Conservation (phyloP, 2,113 vertebrate species). For the Paramisgurnus dabryanus region DNA sequence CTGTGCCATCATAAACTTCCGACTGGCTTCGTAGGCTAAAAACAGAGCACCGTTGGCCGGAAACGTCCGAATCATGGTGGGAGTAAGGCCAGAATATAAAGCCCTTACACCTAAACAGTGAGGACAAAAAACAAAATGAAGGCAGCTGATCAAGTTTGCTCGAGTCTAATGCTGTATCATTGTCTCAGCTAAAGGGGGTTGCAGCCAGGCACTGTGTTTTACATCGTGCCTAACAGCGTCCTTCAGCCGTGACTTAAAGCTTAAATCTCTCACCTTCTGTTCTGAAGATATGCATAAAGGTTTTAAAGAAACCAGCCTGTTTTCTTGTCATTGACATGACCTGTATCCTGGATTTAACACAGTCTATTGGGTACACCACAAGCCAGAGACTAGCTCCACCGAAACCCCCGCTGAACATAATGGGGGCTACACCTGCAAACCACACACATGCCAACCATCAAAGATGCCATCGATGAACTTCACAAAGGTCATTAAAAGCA, state of each 20-base stretch:
- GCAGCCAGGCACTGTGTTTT: too few species aligned
- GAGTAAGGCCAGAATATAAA: slow-evolving; percentile 93
- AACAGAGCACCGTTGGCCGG: slow-evolving; percentile 93
- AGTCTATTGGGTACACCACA: slow-evolving; percentile 94
- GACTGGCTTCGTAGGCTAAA: slow-evolving; percentile 88
- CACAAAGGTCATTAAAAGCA: too few species aligned
- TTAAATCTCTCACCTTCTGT: slow-evolving; percentile 79
- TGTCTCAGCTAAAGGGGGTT: too few species aligned
- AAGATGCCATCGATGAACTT: background rate
- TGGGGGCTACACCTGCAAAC: slow-evolving; percentile 80
- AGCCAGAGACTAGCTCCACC: slow-evolving; percentile 93
- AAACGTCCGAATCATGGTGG: slow-evolving; percentile 93
- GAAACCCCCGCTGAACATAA: slow-evolving; percentile 89
- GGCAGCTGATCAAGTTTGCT: background rate
- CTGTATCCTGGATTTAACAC: slow-evolving; percentile 95
- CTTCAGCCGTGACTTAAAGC: background rate
- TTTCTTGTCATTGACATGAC: slow-evolving; percentile 94
- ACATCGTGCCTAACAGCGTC: too few species aligned
- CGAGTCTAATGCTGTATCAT: too few species aligned
- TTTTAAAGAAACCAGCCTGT: slow-evolving; percentile 87
- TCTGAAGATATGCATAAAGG: slow-evolving; percentile 80
- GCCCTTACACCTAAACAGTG: slow-evolving; percentile 80
- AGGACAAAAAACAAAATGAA: background rate
- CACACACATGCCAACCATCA: background rate
- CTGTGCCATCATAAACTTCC: slow-evolving; percentile 90